These are phyloP conservation scores for Phasianus colchicus DNA, from an alignment of 2,113 vertebrate genomes.

Conservation along the genomic window DNA sequence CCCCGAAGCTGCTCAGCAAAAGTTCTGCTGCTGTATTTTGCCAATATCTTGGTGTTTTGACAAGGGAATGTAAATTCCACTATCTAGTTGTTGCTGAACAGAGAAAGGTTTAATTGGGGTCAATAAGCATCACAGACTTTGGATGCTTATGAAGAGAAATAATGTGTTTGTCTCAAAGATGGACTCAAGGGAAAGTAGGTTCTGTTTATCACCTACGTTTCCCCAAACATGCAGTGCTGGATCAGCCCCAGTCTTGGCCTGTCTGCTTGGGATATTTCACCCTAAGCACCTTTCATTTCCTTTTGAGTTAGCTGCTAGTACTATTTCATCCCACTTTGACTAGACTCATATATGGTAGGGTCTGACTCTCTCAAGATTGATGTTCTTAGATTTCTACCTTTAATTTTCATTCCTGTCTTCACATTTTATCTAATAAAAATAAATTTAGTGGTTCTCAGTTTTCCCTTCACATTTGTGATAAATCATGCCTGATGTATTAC, in stretches of 20 bases:
- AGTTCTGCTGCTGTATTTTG: conserved; percentile 54
- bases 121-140: conserved; percentile 12
- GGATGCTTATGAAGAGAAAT: conserved; percentile 27
- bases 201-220: neutral
- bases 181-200: neutral
- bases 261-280: conserved; percentile 7
- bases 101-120: conserved; percentile 43
- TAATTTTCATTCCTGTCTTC: conserved; percentile 51
- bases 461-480: conserved; percentile 30
- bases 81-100: conserved; percentile 27
- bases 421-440: conserved; percentile 55
- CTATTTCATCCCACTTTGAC: conserved; percentile 46
- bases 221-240: neutral
- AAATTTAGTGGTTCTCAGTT: conserved; percentile 49
- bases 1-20: conserved; percentile 57
- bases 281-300: conserved; percentile 18
- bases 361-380: conserved; percentile 38
- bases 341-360: neutral
- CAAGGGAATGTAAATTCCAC: conserved; percentile 47
- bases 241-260: neutral
- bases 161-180: neutral
- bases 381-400: conserved; percentile 47
- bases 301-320: neutral
- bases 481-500: conserved; percentile 12
- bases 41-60: conserved; percentile 45